Evolutionary conservation across 2,113 vertebrate genomes (phyloP), one percentile per base, ranked within the genome.

Genomic region (Australoheros scitulus): DNA sequence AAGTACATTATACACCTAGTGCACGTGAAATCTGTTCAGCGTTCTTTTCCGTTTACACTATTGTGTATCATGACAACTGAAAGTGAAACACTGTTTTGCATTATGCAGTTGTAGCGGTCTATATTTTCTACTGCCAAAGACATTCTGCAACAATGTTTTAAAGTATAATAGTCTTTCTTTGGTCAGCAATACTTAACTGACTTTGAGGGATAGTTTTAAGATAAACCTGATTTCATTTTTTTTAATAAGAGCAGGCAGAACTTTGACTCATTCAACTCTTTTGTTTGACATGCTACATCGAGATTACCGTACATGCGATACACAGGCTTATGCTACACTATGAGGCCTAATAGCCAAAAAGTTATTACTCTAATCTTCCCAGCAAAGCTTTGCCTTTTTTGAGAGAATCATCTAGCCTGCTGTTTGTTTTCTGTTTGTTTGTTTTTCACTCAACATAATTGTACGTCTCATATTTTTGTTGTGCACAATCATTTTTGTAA

Each of bases 111-210:
- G 76, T 79, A 83, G 70, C 80, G 61, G 50, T 76, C 43, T 79
- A 52, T 88, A 64, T 82, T 84, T 92, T 83, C 52, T 81, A 83
- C 83, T 89, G 89, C 94, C 94, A 94, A 95, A 96, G 94, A 94
- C 26, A 11, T 77, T 91, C 83, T 74, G 77, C 80, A 60, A 50
- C 43, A n/a, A 79, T 84, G 26, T 85, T 85, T 76, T 64, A 76
- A 78, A 63, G 24, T 64, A 52, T 76, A 63, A 17, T 78, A 88
- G 58, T 83, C 61, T 52, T 85, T 77, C 74, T 63, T 76, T 50
- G 70, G 24, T 81, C 41, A 72, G 34, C 26, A 85, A 79, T 81
- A 70, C 32, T 72, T 36, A 55, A 61, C 74, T 77, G 55, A 76
- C 41, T 76, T 79, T 17, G 32, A 1, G 68, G 47, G 18, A 81